phyloP scores from a whole-genome alignment of 1,140 invertebrate genomes.

The Drosophila lini region DNA sequence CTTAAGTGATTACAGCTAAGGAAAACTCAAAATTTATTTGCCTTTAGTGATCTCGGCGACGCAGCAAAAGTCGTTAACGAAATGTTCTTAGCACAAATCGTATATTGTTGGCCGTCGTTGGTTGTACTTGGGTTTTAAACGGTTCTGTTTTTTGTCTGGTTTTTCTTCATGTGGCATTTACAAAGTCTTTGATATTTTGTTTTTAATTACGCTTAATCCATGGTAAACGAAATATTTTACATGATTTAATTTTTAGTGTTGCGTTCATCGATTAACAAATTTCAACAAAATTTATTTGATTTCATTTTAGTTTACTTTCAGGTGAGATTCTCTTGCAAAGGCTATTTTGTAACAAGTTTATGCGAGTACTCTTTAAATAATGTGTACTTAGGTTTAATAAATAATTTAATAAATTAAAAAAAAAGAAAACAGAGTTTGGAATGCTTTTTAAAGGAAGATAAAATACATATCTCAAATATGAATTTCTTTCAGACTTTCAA shows the following conservation, averaged over 20 bases:
- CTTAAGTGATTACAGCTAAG: slow-evolving; percentile 5
- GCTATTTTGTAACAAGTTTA: slow-evolving; percentile 36
- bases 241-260: slow-evolving; percentile 64
- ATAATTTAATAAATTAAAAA: slow-evolving; percentile 10
- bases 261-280: slow-evolving; percentile 53
- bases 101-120: slow-evolving; percentile 7
- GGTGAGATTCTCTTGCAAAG: slow-evolving; percentile 32
- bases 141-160: slow-evolving; percentile 10
- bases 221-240: slow-evolving; percentile 57
- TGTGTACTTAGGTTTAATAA: slow-evolving; percentile 7
- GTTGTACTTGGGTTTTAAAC: slow-evolving; percentile 28
- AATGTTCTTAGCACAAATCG: slow-evolving; percentile 4
- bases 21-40: slow-evolving; percentile 49
- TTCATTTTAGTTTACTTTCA: slow-evolving; percentile 9
- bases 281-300: slow-evolving; percentile 45
- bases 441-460: slow-evolving; percentile 5
- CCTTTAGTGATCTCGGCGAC: slow-evolving; percentile 40
- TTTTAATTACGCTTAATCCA: slow-evolving; percentile 18
- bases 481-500: slow-evolving; percentile 25
- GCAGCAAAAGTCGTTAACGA: slow-evolving; percentile 25
- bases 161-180: slow-evolving; percentile 25
- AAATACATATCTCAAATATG: slow-evolving; percentile 13
- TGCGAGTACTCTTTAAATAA: slow-evolving; percentile 22
- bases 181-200: slow-evolving; percentile 21
- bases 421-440: slow-evolving; percentile 6